Evolutionary conservation across 2,113 vertebrate species (phyloP), one percentile per base, ranked within the genome.

Genomic region (Lagenorhynchus albirostris): DNA sequence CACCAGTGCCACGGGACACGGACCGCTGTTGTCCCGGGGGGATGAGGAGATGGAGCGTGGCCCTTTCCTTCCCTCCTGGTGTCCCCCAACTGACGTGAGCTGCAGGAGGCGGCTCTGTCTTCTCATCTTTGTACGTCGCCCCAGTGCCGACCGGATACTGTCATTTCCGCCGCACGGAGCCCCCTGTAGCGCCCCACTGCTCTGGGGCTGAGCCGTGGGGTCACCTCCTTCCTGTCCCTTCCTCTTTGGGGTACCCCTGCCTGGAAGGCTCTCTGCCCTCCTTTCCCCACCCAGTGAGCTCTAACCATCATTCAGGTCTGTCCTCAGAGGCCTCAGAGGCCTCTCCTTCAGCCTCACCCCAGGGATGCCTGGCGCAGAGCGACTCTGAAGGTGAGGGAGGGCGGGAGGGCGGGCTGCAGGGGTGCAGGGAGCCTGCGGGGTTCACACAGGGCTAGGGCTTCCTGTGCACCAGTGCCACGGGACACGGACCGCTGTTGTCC

Each of bases 1-100:
- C 2, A 2, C 15, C 5, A 9, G 7, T 0, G 3, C 86, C 53
- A 13, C 0, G 2, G 29, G 53, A 21, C 20, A 2, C 8, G 1
- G 17, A 20, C 38, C 2, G 15, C 81, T 6, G 60, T 3, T 13
- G 1, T 74, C 53, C 68, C 36, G 6, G 36, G 20, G 12, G 0
- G 12, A 21, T 3, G 38, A 23, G 68, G 68, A 21, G 6, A 13
- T 3, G 70, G 58, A 36, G 36, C 3, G 0, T 5, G 6, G 17
- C 11, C 17, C 25, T 18, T 26, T 55, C 26, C 7, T 73, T 38
- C 41, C 7, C 25, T 58, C 12, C 29, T 4, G 12, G 53, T 23
- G 53, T 15, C 12, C 38, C n/a, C 0, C 0, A 0, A 6, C 25
- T 0, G 25, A 41, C 0, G 17, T 4, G 50, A 87, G 50, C 65